Percentiles rank a stretch among this genome's conserved stretches.
Conservation (phyloP, 2,888 invertebrate species). For the Endomychus coccineus region DNA sequence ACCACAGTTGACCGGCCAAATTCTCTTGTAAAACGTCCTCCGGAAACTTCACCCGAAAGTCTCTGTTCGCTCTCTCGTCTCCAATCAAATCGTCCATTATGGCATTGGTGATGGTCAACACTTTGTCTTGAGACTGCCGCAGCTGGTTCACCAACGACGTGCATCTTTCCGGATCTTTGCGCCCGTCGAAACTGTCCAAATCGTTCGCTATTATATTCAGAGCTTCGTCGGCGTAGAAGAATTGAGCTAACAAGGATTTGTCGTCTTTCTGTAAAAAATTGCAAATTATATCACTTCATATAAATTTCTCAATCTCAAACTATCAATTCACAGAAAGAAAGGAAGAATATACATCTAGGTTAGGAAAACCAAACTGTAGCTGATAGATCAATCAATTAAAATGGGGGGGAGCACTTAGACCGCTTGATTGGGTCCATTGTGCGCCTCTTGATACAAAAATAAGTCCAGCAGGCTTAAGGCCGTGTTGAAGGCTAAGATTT, state of each 20-base stretch:
- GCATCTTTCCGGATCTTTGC: constrained; percentile 95
- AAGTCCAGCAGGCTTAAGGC: no score
- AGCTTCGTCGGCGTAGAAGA: constrained; percentile 97
- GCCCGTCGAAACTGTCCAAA: constrained; percentile 97
- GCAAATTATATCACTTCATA: no score
- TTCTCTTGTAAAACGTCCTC: constrained; percentile 98
- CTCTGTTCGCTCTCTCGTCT: constrained; percentile 81
- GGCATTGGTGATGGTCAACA: constrained; percentile 84
- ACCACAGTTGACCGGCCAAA: constrained; percentile 97
- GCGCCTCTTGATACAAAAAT: no score
- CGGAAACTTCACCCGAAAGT: constrained; percentile 96
- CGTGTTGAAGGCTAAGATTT: no score
- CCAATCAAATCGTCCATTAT: constrained; percentile 91
- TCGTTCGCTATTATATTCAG: constrained; percentile 92
- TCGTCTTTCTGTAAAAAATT: constrained; percentile 77
- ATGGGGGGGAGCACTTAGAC: no score
- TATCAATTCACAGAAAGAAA: no score
- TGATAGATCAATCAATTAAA: no score
- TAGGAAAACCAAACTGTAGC: no score
- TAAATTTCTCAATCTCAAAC: no score
- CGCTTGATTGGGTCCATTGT: no score
- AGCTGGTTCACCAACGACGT: constrained; percentile 91
- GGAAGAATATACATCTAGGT: no score
- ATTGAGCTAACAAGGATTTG: constrained; percentile 87
- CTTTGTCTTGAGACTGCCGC: constrained; percentile 87